Evolutionary conservation across 1,140 invertebrate species (phyloP), one percentile per base, ranked within the genome.

Genomic region (Nixonia krombeini): DNA sequence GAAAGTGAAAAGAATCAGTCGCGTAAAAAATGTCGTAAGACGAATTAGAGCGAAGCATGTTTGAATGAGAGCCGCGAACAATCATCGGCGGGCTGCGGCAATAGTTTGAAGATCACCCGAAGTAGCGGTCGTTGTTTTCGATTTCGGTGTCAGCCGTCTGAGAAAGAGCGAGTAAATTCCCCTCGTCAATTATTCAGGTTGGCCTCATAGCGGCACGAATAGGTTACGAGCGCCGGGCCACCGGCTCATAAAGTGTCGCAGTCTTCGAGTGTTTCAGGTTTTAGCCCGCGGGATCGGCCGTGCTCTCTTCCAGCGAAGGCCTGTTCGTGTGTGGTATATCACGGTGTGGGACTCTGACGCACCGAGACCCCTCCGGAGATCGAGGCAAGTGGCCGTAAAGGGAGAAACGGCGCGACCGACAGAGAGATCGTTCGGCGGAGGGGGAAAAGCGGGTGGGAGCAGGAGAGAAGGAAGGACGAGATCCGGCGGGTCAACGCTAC

Each of bases 241-340:
- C 58, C 35, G 59, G 61, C 66, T 61, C 72, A 57, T 70, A 71
- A 73, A 76, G 58, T 72, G 69, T 71, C 69, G 38, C 50, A 58
- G 64, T 49, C 57, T 66, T 70, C 52, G 56, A 72, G 66, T 74
- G 75, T 76, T 76, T 73, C 75, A 74, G 75, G 70, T 73, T 74
- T 70, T 40, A 53, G 52, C 42, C 59, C 44, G 35, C 53, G 49
- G 69, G 57, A 46, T 57, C 45, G 40, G 61, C 46, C 35, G 45
- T 47, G 21, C 29, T 31, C 29, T 31, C 10, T 12, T 31, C 29
- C 29, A 12, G 29, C 8, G 29, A 31, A n/a, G 55, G 51, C 38
- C 28, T 38, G 63, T 41, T 67, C 58, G 53, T 58, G 53, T 46
- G 62, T 58, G 62, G 62, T 53, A 65, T 58, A 53, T 61, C 56